Evolutionary conservation across 2,113 vertebrate genomes (phyloP).

Genomic region (Ptilonorhynchus violaceus): DNA sequence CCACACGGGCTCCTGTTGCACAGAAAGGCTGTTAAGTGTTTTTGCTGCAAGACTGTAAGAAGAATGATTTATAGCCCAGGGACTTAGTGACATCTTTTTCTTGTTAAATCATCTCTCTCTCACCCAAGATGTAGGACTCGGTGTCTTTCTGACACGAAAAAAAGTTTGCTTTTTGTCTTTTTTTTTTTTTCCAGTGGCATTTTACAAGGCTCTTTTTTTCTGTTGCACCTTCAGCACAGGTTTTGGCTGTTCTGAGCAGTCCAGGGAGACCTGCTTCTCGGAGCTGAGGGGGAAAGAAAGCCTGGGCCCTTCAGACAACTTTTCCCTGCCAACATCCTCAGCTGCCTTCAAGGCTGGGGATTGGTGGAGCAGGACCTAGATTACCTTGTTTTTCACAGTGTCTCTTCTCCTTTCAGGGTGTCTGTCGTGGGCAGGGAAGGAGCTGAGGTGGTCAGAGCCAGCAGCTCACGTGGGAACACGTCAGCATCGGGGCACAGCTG

Average conservation of each 20-base stretch:
- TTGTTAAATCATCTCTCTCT: constrained; percentile 17
- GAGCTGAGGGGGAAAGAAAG: not conserved
- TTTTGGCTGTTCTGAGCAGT: not conserved
- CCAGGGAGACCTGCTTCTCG: not conserved
- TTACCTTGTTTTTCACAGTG: not conserved
- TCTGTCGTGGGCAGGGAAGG: not conserved
- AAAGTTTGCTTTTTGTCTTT: not conserved
- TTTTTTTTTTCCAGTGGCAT: not conserved
- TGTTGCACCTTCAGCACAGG: not conserved
- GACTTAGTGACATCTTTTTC: constrained; percentile 26
- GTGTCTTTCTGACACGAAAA: not conserved
- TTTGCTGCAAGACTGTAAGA: not conserved
- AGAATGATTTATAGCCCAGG: constrained; percentile 21
- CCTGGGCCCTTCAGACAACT: not conserved
- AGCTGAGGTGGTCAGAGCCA: not conserved
- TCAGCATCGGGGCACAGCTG: fast-evolving
- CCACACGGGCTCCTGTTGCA: not conserved
- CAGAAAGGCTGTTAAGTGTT: not conserved
- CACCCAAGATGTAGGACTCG: not conserved
- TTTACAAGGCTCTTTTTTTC: not conserved
- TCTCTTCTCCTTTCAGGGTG: not conserved
- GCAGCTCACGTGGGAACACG: fast-evolving
- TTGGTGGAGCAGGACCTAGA: not conserved
- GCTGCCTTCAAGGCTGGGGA: not conserved
- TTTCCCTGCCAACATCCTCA: not conserved